These are phyloP conservation scores for Gandaritis pyraliata DNA, from an alignment of 2,888 invertebrate genomes.

Conservation along the genomic window DNA sequence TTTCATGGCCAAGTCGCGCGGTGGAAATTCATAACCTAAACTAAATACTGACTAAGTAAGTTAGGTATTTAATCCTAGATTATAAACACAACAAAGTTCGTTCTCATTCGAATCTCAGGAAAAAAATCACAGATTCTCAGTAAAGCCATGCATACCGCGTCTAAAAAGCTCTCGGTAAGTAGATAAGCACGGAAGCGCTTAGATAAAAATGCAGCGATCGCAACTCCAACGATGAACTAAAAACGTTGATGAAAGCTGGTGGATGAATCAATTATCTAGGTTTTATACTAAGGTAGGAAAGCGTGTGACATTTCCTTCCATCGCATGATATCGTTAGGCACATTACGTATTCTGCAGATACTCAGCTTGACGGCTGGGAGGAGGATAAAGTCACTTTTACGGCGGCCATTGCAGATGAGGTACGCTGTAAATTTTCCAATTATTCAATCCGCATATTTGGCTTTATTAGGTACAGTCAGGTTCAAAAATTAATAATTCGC, in stretches of 20 bases:
- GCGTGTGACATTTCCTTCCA: conserved; percentile 2
- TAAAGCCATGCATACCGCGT: too few species aligned
- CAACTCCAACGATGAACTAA: too few species aligned
- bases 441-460: conserved; percentile 33
- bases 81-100: too few species aligned
- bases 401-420: conserved; percentile 22
- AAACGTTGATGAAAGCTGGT: neutral
- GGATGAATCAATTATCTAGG: conserved; percentile 6
- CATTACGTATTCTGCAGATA: conserved; percentile 33
- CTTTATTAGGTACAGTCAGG: conserved; percentile 2
- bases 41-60: too few species aligned
- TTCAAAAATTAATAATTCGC: neutral
- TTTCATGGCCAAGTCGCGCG: too few species aligned
- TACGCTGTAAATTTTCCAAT: conserved; percentile 33
- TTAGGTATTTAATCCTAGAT: too few species aligned
- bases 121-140: too few species aligned
- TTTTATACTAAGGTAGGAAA: neutral
- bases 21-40: too few species aligned
- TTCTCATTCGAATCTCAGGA: too few species aligned
- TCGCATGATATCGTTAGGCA: conserved; percentile 22
- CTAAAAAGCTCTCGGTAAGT: too few species aligned
- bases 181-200: too few species aligned
- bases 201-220: too few species aligned
- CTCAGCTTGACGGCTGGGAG: conserved; percentile 17
- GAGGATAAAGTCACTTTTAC: conserved; percentile 33